Conservation (phyloP, 2,797 vertebrate genomes). For the Odontamblyopus rebecca region DNA sequence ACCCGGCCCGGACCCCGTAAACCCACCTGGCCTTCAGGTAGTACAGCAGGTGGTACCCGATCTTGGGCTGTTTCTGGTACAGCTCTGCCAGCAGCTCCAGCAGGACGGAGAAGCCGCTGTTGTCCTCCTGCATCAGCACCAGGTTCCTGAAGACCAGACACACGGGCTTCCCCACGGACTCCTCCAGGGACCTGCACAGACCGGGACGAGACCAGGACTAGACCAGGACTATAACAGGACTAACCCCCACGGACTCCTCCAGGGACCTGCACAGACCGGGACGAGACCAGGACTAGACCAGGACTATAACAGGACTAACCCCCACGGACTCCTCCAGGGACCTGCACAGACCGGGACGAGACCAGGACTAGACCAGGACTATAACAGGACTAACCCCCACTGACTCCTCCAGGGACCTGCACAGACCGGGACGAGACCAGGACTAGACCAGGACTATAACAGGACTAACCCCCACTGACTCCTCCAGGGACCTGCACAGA, state of each 20-base stretch:
- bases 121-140: conserved; percentile 97
- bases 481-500: no score
- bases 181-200: conserved; percentile 61
- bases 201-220: not conserved
- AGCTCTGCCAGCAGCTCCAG: conserved; percentile 92
- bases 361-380: no score
- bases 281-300: no score
- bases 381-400: conserved; percentile 69
- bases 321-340: no score
- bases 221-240: not conserved
- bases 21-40: conserved; percentile 84
- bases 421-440: no score
- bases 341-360: no score
- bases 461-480: no score
- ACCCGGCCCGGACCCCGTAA: no score
- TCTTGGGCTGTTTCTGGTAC: conserved; percentile 98
- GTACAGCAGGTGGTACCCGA: conserved; percentile 94
- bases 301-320: no score
- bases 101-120: conserved; percentile 91
- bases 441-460: no score
- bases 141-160: conserved; percentile 95
- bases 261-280: no score
- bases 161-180: conserved; percentile 92
- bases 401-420: conserved; percentile 78
- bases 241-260: no score